Percentiles rank a stretch among this genome's conserved stretches.
phyloP scores from a whole-genome alignment of 2,797 vertebrate species.

The Tinamus major region DNA sequence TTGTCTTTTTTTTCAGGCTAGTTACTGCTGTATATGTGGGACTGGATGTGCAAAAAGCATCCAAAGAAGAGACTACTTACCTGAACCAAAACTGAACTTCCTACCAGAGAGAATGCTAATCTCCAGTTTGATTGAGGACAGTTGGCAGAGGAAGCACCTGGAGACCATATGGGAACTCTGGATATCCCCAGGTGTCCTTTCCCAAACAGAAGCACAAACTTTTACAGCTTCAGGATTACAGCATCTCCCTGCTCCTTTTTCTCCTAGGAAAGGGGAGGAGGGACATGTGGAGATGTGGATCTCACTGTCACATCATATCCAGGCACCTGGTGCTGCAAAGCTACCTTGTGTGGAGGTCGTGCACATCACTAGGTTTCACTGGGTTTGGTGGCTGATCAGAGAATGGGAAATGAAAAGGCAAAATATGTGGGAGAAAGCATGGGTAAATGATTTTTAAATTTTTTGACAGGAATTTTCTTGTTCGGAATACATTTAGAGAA shows the following conservation, averaged over 20 bases:
- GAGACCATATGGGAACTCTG: neutral
- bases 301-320: neutral
- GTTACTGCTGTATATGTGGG: neutral
- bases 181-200: neutral
- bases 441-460: neutral
- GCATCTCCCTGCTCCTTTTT: accelerated
- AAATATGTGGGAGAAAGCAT: neutral
- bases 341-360: neutral
- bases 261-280: neutral
- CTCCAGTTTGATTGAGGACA: neutral
- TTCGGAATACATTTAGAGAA: neutral
- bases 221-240: neutral
- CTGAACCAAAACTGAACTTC: neutral
- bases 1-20: neutral
- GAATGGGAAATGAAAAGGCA: neutral
- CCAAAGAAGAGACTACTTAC: neutral
- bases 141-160: neutral
- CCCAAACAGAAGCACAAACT: accelerated
- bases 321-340: neutral
- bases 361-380: neutral
- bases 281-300: neutral
- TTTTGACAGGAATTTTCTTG: neutral
- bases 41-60: neutral
- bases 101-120: neutral
- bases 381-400: neutral